These are phyloP conservation scores for Pterocles orientalis DNA, from an alignment of 2,113 vertebrate species.

Conservation along the genomic window DNA sequence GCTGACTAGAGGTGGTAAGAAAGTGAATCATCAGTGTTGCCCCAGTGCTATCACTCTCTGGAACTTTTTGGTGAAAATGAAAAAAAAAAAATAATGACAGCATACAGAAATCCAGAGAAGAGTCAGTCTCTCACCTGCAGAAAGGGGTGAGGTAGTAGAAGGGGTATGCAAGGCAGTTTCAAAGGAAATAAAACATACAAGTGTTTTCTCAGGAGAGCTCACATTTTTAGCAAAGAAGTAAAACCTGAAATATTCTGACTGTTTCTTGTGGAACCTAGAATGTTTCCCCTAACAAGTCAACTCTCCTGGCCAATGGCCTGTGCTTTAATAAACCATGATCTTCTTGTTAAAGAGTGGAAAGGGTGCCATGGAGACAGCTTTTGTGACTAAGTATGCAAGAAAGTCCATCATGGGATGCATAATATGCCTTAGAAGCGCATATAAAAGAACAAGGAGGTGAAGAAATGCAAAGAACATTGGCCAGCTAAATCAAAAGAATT, in stretches of 20 bases:
- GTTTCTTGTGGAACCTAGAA: background rate
- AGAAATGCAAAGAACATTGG: background rate
- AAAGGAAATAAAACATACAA: background rate
- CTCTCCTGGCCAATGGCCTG: background rate
- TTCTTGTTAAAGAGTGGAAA: background rate
- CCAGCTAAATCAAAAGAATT: background rate
- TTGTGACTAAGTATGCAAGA: background rate
- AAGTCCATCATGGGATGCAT: background rate
- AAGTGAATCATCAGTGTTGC: background rate
- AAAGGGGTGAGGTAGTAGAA: background rate
- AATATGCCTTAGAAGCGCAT: background rate
- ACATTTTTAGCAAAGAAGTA: background rate
- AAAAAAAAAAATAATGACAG: background rate
- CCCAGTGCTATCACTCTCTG: background rate
- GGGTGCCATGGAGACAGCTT: background rate
- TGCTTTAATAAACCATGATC: background rate
- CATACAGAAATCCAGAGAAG: background rate
- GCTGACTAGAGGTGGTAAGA: background rate
- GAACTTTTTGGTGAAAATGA: background rate
- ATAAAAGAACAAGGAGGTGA: background rate
- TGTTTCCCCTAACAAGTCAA: background rate
- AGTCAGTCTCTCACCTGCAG: background rate
- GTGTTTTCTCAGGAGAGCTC: background rate
- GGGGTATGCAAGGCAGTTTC: background rate
- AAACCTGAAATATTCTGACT: background rate